phyloP scores from a whole-genome alignment of 2,797 vertebrate species.

The Falco peregrinus region DNA sequence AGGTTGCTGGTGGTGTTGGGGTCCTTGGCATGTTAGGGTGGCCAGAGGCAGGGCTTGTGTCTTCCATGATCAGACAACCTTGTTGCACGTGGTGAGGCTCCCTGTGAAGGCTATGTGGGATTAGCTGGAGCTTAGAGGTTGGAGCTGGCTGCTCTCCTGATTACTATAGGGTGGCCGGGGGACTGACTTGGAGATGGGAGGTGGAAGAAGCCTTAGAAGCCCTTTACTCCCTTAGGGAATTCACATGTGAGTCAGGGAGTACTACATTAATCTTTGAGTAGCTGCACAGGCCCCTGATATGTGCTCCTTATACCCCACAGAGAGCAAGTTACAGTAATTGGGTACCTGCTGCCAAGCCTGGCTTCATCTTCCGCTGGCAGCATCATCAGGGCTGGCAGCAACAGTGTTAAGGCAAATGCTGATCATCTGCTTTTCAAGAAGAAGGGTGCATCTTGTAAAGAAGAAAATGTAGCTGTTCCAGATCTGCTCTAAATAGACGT shows the following conservation, averaged over 20 bases:
- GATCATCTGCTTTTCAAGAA: not conserved
- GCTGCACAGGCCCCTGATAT: not conserved
- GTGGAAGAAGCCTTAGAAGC: not conserved
- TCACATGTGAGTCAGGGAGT: not conserved
- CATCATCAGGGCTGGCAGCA: not conserved
- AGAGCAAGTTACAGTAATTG: not conserved
- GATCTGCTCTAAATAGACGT: not conserved
- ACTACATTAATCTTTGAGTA: not conserved
- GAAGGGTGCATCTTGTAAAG: not conserved
- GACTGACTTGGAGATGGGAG: not conserved
- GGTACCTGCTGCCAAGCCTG: not conserved
- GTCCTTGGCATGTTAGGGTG: not conserved
- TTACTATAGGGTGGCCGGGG: not conserved
- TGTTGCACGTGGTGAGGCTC: not conserved
- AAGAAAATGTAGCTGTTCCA: not conserved
- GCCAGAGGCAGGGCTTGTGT: not conserved
- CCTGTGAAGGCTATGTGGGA: not conserved
- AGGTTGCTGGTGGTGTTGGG: not conserved
- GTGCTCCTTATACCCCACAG: not conserved
- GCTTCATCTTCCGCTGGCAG: not conserved
- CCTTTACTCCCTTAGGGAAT: not conserved
- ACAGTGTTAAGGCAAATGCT: not conserved
- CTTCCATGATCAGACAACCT: not conserved
- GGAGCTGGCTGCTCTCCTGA: not conserved
- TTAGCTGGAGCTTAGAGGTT: not conserved